Percentiles rank a stretch among this genome's conserved stretches.
phyloP scores from a whole-genome alignment of 2,888 invertebrate species.

The Andrena chrysosceles region DNA sequence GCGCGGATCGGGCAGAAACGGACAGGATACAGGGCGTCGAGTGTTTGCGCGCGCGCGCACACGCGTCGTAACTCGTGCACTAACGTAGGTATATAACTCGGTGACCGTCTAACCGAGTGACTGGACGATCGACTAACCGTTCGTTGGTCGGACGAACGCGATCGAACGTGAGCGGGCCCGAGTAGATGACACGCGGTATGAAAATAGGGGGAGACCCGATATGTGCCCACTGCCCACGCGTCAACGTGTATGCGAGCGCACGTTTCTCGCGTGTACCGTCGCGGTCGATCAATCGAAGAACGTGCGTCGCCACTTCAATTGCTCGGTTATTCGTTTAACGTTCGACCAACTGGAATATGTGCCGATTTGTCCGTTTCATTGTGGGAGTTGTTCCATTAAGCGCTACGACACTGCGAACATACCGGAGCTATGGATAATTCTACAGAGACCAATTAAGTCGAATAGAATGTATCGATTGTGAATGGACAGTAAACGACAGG shows the following conservation, averaged over 20 bases:
- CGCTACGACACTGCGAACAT: neutral
- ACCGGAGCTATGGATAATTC: neutral
- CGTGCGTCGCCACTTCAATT: slow-evolving; percentile 32
- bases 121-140: slow-evolving; percentile 70
- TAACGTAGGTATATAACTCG: slow-evolving; percentile 63
- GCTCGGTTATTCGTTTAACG: slow-evolving; percentile 16
- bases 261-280: slow-evolving; percentile 22
- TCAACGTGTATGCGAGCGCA: slow-evolving; percentile 17
- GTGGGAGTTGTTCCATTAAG: too few relatives aligned
- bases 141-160: slow-evolving; percentile 46
- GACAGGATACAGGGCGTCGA: neutral
- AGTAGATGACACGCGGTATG: slow-evolving; percentile 59
- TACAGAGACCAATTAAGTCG: neutral
- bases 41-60: slow-evolving; percentile 48
- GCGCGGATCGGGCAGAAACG: neutral
- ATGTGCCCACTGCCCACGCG: slow-evolving; percentile 64
- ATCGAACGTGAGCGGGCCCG: slow-evolving; percentile 48
- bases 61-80: neutral
- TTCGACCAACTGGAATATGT: slow-evolving; percentile 4
- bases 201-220: slow-evolving; percentile 64
- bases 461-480: neutral
- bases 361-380: too few relatives aligned
- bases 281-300: slow-evolving; percentile 31
- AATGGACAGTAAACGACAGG: neutral
- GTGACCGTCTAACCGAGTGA: slow-evolving; percentile 76